A percentile compares a stretch with the other conserved stretches of the same genome.
Evolutionary conservation across 2,113 vertebrate genomes (phyloP).

Genomic region (Mustela lutreola): DNA sequence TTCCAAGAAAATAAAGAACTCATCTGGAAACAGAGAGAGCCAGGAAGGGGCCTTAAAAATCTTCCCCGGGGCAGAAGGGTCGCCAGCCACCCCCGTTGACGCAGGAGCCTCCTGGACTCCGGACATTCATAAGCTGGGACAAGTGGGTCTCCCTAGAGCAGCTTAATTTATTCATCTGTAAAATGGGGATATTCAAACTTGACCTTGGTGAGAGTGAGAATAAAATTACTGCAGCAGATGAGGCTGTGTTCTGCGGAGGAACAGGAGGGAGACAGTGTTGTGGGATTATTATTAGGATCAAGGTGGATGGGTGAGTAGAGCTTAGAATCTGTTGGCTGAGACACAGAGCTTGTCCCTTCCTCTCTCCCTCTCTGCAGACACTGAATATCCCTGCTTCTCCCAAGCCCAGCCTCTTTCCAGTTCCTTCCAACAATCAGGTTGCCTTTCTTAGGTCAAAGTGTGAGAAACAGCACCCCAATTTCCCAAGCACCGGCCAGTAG

Average conservation of each 20-base stretch:
- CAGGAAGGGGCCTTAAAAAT: neutral
- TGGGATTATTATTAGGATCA: neutral
- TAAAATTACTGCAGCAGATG: neutral
- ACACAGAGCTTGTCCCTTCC: neutral
- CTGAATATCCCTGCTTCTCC: neutral
- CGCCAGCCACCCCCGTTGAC: fast-evolving
- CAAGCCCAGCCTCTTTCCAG: neutral
- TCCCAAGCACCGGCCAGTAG: conserved; percentile 2
- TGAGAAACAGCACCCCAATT: neutral
- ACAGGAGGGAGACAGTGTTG: neutral
- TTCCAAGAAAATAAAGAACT: neutral
- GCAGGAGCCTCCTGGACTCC: neutral
- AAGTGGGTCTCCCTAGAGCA: fast-evolving
- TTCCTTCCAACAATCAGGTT: neutral
- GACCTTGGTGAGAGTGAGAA: neutral
- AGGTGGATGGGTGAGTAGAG: neutral
- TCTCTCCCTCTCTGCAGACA: neutral
- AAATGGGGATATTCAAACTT: neutral
- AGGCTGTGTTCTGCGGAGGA: neutral
- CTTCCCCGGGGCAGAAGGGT: neutral
- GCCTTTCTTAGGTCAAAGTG: neutral
- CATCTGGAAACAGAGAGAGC: neutral
- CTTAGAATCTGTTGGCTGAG: neutral
- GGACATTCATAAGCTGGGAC: neutral
- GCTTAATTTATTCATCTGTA: neutral